A percentile compares a stretch with the other conserved stretches of the same genome.
These are phyloP conservation scores for Sycophila sp. DNA, from an alignment of 1,140 invertebrate genomes.

Conservation along the genomic window DNA sequence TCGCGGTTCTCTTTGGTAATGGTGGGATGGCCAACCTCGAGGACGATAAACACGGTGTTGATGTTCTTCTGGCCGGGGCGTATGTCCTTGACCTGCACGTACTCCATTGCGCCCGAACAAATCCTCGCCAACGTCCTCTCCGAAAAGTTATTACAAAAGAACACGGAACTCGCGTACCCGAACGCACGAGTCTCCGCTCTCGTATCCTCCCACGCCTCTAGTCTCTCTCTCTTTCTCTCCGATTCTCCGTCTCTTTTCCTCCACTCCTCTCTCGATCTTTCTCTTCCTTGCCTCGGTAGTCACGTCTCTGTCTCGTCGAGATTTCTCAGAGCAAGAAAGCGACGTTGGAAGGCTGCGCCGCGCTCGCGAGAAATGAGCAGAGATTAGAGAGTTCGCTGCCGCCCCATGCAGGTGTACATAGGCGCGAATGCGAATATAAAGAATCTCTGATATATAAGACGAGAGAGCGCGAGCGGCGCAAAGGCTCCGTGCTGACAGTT, in stretches of 20 bases:
- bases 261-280: no score
- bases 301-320: background rate
- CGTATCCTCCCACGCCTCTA: no score
- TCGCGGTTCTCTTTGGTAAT: conserved; percentile 94
- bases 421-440: background rate
- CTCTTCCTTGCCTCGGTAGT: no score
- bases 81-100: conserved; percentile 82
- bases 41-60: conserved; percentile 90
- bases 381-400: no score
- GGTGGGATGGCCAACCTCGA: conserved; percentile 90
- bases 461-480: background rate
- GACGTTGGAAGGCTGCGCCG: no score
- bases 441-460: background rate
- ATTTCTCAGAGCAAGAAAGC: no score
- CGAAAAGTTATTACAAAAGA: no score
- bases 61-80: conserved; percentile 91
- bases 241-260: background rate
- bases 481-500: background rate
- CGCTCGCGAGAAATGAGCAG: no score
- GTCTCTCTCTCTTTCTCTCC: background rate
- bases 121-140: no score
- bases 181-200: no score
- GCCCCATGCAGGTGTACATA: background rate
- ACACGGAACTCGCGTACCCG: no score
- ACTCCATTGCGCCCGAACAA: conserved; percentile 69